Conservation (phyloP, 2,797 vertebrate genomes). For the Esox lucius region DNA sequence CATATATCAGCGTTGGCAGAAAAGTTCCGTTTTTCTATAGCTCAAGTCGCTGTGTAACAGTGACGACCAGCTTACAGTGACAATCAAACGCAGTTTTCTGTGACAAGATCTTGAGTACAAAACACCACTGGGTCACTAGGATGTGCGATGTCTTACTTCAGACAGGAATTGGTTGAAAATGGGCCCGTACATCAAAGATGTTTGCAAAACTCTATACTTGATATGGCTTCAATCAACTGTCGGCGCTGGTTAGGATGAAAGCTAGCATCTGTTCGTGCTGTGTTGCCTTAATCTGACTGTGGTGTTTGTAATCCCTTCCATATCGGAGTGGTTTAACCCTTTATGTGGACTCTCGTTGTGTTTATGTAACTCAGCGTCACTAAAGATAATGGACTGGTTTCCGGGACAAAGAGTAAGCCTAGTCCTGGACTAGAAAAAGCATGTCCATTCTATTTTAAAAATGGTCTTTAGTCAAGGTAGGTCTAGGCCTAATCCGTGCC, state of each 20-base stretch:
- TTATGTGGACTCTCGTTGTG: neutral
- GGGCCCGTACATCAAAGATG: neutral
- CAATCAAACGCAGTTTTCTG: neutral
- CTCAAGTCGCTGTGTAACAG: too few species aligned
- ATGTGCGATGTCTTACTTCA: neutral
- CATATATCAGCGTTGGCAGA: too few species aligned
- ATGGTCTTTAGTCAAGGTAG: neutral
- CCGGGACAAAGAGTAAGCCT: neutral
- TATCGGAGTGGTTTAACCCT: neutral
- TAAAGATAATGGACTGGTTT: neutral
- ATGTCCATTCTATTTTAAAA: neutral
- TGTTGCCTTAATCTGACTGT: neutral
- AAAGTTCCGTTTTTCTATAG: too few species aligned
- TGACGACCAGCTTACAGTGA: too few species aligned
- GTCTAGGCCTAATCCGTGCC: neutral
- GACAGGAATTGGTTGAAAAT: neutral
- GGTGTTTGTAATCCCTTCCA: neutral
- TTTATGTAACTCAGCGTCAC: neutral
- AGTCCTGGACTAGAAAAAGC: neutral
- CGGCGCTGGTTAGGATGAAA: neutral
- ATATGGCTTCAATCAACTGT: neutral
- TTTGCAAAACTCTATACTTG: neutral
- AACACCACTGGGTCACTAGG: neutral
- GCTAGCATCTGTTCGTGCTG: neutral
- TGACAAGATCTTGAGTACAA: neutral